These are phyloP conservation scores for Eubasilissa splendida DNA, from an alignment of 2,888 invertebrate species.

Conservation along the genomic window DNA sequence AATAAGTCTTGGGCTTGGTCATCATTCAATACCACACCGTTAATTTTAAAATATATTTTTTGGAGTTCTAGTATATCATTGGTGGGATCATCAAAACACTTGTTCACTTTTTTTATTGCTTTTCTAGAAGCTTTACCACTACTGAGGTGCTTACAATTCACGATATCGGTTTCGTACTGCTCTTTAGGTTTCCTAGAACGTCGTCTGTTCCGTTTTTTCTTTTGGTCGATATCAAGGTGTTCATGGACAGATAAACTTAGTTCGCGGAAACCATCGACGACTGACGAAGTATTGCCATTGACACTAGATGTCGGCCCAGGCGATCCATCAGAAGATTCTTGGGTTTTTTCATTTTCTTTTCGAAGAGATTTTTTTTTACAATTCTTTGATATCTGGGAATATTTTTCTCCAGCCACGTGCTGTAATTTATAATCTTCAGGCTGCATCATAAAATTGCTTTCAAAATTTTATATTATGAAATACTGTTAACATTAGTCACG, in stretches of 20 bases:
- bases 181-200: conserved; percentile 14
- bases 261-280: background rate
- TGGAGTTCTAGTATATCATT: conserved; percentile 29
- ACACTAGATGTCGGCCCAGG: background rate
- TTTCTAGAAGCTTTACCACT: background rate
- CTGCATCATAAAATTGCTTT: too few relatives aligned
- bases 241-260: background rate
- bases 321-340: background rate
- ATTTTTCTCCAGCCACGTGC: too few relatives aligned
- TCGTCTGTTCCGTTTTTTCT: background rate
- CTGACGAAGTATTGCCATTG: background rate
- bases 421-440: too few relatives aligned
- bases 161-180: background rate
- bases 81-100: background rate
- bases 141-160: background rate
- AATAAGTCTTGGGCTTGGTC: background rate
- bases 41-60: conserved; percentile 28
- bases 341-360: background rate
- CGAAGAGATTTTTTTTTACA: conserved; percentile 4
- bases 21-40: background rate
- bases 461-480: too few relatives aligned
- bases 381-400: background rate
- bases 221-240: background rate
- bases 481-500: too few relatives aligned
- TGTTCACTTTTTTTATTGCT: conserved; percentile 2